phyloP scores from a whole-genome alignment of 2,797 vertebrate species.

The Rallus crepitans region DNA sequence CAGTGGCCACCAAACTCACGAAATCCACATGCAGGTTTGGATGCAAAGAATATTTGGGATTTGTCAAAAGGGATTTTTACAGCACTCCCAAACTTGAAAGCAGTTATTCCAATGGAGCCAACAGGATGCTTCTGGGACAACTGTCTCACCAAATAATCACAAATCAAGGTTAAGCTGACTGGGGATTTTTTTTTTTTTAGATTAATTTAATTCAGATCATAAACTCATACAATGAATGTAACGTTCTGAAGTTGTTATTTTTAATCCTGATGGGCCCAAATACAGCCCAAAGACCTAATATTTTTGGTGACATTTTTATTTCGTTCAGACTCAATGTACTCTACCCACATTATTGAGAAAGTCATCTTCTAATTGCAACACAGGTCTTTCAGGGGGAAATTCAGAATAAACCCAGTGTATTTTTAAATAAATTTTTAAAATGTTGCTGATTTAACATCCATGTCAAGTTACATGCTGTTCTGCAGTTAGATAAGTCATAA shows the following conservation, averaged over 20 bases:
- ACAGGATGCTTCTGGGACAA: neutral
- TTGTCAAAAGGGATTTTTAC: slow-evolving; percentile 18
- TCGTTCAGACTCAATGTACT: neutral
- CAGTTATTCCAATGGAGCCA: neutral
- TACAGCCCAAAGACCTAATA: neutral
- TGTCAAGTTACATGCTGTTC: neutral
- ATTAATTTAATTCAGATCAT: neutral
- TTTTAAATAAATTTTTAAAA: neutral
- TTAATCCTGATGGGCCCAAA: neutral
- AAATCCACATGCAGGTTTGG: neutral
- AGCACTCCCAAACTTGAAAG: neutral
- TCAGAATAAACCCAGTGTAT: neutral
- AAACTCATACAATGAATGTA: neutral
- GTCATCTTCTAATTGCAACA: neutral
- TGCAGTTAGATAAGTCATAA: neutral
- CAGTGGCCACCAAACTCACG: neutral
- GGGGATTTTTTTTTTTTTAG: neutral
- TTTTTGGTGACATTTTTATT: neutral
- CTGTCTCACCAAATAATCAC: neutral
- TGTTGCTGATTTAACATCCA: neutral
- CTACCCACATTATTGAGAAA: neutral
- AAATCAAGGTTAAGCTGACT: neutral
- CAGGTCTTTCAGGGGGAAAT: neutral
- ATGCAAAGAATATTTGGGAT: slow-evolving; percentile 8
- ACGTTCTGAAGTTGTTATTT: neutral